Base-by-base conservation (phyloP, 2,113 vertebrate genomes). In the Platysteira castanea region DNA sequence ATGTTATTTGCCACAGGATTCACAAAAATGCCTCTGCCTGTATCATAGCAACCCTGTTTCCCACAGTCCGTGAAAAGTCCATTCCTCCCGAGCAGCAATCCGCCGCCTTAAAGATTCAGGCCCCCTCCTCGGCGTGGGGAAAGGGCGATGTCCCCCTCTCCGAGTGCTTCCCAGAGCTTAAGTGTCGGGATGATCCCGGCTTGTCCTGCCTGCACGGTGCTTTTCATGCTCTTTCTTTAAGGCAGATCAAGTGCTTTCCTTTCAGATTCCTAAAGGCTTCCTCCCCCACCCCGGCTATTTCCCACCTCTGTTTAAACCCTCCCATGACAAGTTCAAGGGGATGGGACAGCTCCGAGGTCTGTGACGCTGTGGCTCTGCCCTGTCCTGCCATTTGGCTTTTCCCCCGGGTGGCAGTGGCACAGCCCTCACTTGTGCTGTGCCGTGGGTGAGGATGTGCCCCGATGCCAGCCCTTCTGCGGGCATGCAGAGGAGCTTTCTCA, bases 41-140 rank as follows among this genome's bases (percentile, higher is more conserved):
- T 98, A 97, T 98, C 97, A 97, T 98, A 98, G 98, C 97, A 98
- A 98, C 97, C 68, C 67, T 16, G 85, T 41, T 93, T 91, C 94
- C 87, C 74, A 84, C 50, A 95, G 84, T 63, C 88, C 93, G 41
- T 75, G 70, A 83, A 82, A 93, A 93, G 91, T 94, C 92, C 87
- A 5, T 94, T 93, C 60, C 82, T 90, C 57, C 52, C 12, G 61
- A 74, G 69, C 69, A 5, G 63, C 83, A 52, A 31, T 67, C 56
- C 15, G 12, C 60, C 0, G 26, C 37, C 90, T 93, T 52, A 89
- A 87, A 95, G 94, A 56, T 30, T 84, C 50, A 59, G 78, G 59
- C 70, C 1, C 69, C 84, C 50, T 75, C 46, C 50, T 53, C 4
- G 12, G 39, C 42, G 0, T 3, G 15, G 84, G 71, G 33, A 81